phyloP scores from a whole-genome alignment of 1,140 invertebrate genomes.

The Musca vetustissima region DNA sequence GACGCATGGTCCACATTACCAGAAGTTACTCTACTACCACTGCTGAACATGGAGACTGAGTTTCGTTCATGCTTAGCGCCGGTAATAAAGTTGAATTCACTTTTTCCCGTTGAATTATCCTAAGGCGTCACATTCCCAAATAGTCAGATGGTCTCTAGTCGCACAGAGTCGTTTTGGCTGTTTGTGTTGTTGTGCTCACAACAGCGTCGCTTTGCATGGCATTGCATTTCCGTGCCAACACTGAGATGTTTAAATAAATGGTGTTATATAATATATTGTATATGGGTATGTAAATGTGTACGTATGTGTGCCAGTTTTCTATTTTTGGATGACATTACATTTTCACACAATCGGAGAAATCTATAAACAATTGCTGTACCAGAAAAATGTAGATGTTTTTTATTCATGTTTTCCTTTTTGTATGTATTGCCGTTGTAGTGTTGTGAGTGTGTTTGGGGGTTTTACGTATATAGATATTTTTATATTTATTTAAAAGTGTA shows the following conservation, averaged over 20 bases:
- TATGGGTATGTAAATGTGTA: not conserved
- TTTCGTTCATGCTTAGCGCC: not conserved
- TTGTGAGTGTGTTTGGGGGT: too few relatives aligned
- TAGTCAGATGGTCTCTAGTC: not conserved
- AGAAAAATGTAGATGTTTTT: too few relatives aligned
- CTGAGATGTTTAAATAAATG: not conserved
- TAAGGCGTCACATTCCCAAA: slow-evolving; percentile 2
- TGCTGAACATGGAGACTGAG: too few relatives aligned
- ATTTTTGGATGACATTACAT: not conserved
- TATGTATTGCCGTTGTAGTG: too few relatives aligned
- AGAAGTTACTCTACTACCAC: too few relatives aligned
- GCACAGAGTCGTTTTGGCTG: too few relatives aligned
- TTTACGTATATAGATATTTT: too few relatives aligned
- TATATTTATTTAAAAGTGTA: too few relatives aligned
- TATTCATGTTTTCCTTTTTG: too few relatives aligned
- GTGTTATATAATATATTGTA: not conserved
- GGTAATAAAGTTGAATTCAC: slow-evolving; percentile 23
- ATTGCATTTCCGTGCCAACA: slow-evolving; percentile 3
- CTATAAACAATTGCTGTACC: too few relatives aligned
- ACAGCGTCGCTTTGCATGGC: not conserved
- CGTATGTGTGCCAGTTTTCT: not conserved
- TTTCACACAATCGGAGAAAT: not conserved
- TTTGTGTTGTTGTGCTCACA: not conserved
- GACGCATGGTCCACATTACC: too few relatives aligned
- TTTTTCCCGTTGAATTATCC: slow-evolving; percentile 21